A percentile compares a stretch with the other conserved stretches of the same genome.
These are phyloP conservation scores for Sitobion miscanthi DNA, from an alignment of 1,140 invertebrate genomes.

Conservation along the genomic window DNA sequence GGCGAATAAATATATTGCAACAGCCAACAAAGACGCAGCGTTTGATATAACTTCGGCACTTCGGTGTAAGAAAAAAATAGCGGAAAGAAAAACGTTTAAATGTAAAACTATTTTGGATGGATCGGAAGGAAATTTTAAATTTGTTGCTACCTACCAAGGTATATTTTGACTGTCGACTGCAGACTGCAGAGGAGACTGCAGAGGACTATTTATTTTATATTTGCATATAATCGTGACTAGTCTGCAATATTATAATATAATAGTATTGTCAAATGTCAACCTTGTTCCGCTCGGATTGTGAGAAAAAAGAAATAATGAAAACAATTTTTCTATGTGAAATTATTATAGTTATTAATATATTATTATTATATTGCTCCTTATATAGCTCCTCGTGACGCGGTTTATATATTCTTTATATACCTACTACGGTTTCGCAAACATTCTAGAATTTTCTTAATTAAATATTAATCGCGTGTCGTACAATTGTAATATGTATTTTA, in stretches of 20 bases:
- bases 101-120: not conserved
- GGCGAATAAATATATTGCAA: not conserved
- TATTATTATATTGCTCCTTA: not conserved
- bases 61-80: not conserved
- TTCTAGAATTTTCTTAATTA: not conserved
- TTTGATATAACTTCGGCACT: not conserved
- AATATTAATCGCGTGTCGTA: not conserved
- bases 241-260: no score
- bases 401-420: not conserved
- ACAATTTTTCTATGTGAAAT: not conserved
- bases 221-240: not conserved
- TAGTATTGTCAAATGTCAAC: not conserved
- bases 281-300: not conserved
- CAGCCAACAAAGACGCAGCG: not conserved
- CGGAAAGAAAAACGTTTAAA: not conserved
- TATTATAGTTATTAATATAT: not conserved
- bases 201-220: not conserved
- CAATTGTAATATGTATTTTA: not conserved
- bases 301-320: not conserved
- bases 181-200: no score
- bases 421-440: not conserved
- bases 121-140: not conserved
- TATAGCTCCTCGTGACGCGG: not conserved
- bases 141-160: not conserved
- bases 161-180: not conserved